Base-by-base conservation (phyloP, 2,113 vertebrate species). In the Triplophysa dalaica region DNA sequence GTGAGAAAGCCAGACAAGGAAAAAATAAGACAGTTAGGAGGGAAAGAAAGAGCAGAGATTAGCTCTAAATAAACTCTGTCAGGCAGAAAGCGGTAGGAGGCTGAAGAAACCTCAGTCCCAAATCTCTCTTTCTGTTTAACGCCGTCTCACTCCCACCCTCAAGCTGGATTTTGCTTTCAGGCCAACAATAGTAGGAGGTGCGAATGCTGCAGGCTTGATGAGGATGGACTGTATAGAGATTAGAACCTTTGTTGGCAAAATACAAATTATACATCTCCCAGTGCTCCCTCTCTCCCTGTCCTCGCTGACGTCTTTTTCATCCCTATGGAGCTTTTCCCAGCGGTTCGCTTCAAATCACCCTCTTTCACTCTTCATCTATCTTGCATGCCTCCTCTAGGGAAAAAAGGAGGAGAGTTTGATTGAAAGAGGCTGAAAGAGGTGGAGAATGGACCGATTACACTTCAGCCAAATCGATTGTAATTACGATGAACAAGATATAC, bases 201-300 rank as follows among this genome's bases (percentile, higher is more conserved):
- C 93, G 92, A 93, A 93, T 87, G 24, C 48, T 80, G 73, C 81
- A 85, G 88, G 84, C 90, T 87, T 91, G 88, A 87, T 87, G 87
- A 90, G 89, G 90, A 91, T 77, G 75, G 88, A 89, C 90, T 90
- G 89, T 93, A 89, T 90, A 88, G 84, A 92, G 93, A 93, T 94
- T 93, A 94, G 90, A 91, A 88, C 88, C 88, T 92, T 93, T 93
- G 92, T 93, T 94, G 93, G 91, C 92, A 93, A 94, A 94, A 94
- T 90, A 94, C 90, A 92, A 92, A 92, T 93, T 90, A 92, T 90
- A 91, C 87, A 89, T 89, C 88, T 88, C 92, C 90, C 89, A 82
- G 81, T 85, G 80, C 82, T 87, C 83, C 89, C 86, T 83, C 89
- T 87, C 87, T 56, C 62, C 62, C 29, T 26, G 21, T 41, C n/a